These are phyloP conservation scores for Dichetophora obliterata DNA, from an alignment of 2,888 invertebrate species.

Conservation along the genomic window DNA sequence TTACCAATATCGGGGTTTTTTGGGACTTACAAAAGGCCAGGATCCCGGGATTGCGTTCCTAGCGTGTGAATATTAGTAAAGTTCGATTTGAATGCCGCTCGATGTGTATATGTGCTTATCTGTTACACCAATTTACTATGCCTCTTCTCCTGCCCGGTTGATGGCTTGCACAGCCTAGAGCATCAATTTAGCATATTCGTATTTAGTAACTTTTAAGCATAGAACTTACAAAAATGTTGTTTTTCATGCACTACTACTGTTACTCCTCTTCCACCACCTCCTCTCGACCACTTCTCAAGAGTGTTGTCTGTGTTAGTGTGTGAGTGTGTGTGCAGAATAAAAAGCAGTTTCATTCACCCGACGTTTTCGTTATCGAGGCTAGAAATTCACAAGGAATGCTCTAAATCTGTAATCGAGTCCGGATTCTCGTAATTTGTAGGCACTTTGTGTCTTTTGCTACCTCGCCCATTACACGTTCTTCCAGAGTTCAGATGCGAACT, in stretches of 20 bases:
- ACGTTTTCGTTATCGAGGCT: slow-evolving; percentile 44
- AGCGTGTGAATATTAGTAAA: too few relatives aligned
- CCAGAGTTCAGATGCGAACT: slow-evolving; percentile 22
- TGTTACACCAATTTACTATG: too few relatives aligned
- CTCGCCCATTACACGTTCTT: background rate
- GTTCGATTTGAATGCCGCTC: background rate
- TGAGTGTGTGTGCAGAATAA: slow-evolving; percentile 33
- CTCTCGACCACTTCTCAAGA: background rate
- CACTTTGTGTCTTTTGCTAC: slow-evolving; percentile 43
- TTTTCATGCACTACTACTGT: background rate
- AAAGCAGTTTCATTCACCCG: slow-evolving; percentile 36
- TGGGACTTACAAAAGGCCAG: too few relatives aligned
- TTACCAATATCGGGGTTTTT: too few relatives aligned
- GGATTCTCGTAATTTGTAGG: slow-evolving; percentile 52
- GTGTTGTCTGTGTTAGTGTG: slow-evolving; percentile 9
- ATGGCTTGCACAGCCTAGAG: background rate
- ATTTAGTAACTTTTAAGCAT: slow-evolving; percentile 13
- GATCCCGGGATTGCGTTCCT: too few relatives aligned
- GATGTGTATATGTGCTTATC: background rate
- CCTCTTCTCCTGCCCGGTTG: too few relatives aligned
- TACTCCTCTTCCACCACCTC: background rate
- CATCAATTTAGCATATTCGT: background rate
- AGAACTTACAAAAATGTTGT: slow-evolving; percentile 13
- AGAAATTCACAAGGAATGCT: background rate
- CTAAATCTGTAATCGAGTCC: slow-evolving; percentile 43